These are phyloP conservation scores for Donacobius atricapilla DNA, from an alignment of 2,113 vertebrate genomes.

Conservation along the genomic window DNA sequence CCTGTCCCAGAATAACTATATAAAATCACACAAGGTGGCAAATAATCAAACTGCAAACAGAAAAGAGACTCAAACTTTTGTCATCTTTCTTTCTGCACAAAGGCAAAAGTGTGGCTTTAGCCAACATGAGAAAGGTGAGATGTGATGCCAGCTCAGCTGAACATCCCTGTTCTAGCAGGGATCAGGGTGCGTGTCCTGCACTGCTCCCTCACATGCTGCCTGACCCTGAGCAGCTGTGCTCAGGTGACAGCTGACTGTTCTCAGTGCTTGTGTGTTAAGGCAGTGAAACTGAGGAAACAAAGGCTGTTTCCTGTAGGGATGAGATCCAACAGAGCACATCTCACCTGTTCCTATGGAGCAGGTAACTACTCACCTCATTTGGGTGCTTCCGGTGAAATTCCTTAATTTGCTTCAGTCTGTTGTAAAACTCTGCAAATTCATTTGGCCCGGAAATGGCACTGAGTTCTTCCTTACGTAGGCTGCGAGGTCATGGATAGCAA, in stretches of 20 bases:
- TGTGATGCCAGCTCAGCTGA: background rate
- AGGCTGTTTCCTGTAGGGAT: background rate
- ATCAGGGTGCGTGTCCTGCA: accelerated
- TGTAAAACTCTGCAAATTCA: slow-evolving; percentile 97
- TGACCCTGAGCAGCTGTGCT: background rate
- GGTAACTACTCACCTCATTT: slow-evolving; percentile 80
- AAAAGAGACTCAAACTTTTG: background rate
- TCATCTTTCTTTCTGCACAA: background rate
- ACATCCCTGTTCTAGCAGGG: background rate
- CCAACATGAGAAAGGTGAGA: accelerated
- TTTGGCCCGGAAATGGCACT: slow-evolving; percentile 95
- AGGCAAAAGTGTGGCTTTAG: background rate
- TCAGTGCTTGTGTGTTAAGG: background rate
- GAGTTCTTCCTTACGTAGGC: slow-evolving; percentile 92
- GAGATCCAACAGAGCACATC: background rate
- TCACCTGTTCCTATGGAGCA: accelerated
- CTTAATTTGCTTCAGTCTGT: slow-evolving; percentile 95
- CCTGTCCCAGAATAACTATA: background rate
- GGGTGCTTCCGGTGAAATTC: slow-evolving; percentile 98
- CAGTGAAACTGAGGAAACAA: background rate
- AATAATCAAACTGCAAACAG: background rate
- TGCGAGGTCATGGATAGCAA: background rate
- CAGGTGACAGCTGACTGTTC: background rate
- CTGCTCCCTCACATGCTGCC: background rate
- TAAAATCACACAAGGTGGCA: background rate